These are phyloP conservation scores for Sesamia nonagrioides DNA, from an alignment of 1,140 invertebrate species.

Conservation along the genomic window DNA sequence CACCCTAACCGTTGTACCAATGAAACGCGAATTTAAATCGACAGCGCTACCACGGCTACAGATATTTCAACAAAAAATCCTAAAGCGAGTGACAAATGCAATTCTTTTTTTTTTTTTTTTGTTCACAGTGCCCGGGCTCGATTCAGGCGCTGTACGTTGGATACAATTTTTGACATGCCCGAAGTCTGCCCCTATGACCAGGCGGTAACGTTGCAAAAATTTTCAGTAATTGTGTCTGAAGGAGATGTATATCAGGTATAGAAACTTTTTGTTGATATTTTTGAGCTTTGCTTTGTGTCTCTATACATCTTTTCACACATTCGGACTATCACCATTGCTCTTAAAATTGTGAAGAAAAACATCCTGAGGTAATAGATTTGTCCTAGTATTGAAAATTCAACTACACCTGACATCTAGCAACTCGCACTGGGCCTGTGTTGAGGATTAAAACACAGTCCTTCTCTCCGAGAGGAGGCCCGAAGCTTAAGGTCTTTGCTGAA, in stretches of 20 bases:
- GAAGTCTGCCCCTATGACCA: conserved; percentile 65
- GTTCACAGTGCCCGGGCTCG: conserved; percentile 68
- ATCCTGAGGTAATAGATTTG: too few species aligned
- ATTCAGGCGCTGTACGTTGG: conserved; percentile 75
- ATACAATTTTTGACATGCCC: conserved; percentile 61
- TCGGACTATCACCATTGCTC: too few species aligned
- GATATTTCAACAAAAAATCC: conserved; percentile 26
- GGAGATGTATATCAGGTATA: conserved; percentile 79
- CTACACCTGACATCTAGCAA: too few species aligned
- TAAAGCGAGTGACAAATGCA: not conserved
- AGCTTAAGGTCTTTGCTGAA: too few species aligned
- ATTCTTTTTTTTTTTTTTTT: conserved; percentile 22
- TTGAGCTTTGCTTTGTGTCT: too few species aligned
- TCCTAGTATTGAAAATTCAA: too few species aligned
- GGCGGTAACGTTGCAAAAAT: conserved; percentile 73
- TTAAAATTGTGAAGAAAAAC: too few species aligned
- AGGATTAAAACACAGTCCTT: too few species aligned
- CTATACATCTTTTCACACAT: too few species aligned
- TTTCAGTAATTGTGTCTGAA: conserved; percentile 77
- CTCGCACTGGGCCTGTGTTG: too few species aligned
- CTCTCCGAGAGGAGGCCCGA: too few species aligned
- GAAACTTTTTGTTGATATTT: too few species aligned
- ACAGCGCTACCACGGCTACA: not conserved
- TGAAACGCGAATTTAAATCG: conserved; percentile 12
- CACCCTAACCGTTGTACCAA: not conserved